Evolutionary conservation across 2,113 vertebrate species (phyloP).

Genomic region (Corythoichthys haematopterus): DNA sequence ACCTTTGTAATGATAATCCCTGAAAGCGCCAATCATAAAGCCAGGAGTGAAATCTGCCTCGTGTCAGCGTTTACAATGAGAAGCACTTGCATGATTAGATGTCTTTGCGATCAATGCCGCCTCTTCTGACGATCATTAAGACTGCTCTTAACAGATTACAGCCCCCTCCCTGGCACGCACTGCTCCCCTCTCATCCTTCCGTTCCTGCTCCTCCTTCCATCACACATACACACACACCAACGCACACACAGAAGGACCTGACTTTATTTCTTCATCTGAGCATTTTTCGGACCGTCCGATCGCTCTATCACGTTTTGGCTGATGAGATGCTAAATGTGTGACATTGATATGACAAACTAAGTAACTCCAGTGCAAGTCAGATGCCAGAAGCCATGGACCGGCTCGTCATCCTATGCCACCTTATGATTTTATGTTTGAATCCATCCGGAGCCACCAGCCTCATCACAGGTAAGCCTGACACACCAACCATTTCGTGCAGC

Average conservation of each 20-base stretch:
- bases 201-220: conserved; percentile 41
- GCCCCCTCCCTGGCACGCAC: conserved; percentile 52
- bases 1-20: conserved; percentile 62
- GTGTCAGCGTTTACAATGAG: conserved; percentile 69
- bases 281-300: background rate
- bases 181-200: conserved; percentile 23
- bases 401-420: conserved; percentile 24
- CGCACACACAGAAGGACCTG: conserved; percentile 10
- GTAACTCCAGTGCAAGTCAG: conserved; percentile 13
- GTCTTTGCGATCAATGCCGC: conserved; percentile 60
- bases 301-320: conserved; percentile 4
- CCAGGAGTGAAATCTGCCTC: conserved; percentile 63
- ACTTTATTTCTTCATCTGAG: conserved; percentile 6
- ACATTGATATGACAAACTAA: conserved; percentile 33
- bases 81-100: conserved; percentile 71
- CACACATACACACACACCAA: conserved; percentile 4
- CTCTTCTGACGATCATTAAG: conserved; percentile 66
- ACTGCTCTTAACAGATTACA: conserved; percentile 71
- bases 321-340: conserved; percentile 9
- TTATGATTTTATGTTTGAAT: conserved; percentile 53
- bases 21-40: conserved; percentile 52
- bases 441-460: conserved; percentile 49
- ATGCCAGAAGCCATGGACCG: conserved; percentile 41
- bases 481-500: background rate
- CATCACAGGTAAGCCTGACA: conserved; percentile 57